Percentiles rank a stretch among this genome's conserved stretches.
These are phyloP conservation scores for Sapajus apella DNA, from an alignment of 2,113 vertebrate genomes.

Conservation along the genomic window DNA sequence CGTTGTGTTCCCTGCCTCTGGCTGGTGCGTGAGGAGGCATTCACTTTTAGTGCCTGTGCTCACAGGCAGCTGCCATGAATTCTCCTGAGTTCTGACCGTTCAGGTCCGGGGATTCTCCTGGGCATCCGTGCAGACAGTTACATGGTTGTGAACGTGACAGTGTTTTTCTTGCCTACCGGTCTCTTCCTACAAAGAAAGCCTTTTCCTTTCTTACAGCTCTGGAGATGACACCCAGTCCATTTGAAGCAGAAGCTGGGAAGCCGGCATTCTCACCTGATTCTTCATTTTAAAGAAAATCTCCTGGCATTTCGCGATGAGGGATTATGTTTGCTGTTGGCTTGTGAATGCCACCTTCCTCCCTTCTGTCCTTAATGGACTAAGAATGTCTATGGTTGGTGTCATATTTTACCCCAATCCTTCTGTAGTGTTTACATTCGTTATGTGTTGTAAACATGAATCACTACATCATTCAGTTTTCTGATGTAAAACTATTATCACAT, in stretches of 20 bases:
- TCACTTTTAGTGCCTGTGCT: accelerated
- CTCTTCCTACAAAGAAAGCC: background rate
- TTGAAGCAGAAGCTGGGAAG: background rate
- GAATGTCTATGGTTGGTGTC: accelerated
- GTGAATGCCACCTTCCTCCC: background rate
- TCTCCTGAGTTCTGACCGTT: background rate
- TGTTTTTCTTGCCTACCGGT: background rate
- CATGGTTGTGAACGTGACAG: background rate
- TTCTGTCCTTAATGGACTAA: background rate
- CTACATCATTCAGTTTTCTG: background rate
- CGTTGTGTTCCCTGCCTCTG: background rate
- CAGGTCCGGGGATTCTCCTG: background rate
- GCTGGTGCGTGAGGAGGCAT: no score
- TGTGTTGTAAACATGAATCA: background rate
- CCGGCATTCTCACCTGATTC: accelerated
- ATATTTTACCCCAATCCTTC: accelerated
- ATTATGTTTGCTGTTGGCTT: background rate
- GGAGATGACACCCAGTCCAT: background rate
- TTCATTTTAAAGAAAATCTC: background rate
- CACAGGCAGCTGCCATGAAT: accelerated
- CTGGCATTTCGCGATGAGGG: accelerated
- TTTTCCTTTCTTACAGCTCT: background rate
- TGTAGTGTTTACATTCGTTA: no score
- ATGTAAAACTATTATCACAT: background rate
- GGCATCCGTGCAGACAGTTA: no score